phyloP scores from a whole-genome alignment of 2,113 vertebrate species.

The Cyprinodon brontotheroides region DNA sequence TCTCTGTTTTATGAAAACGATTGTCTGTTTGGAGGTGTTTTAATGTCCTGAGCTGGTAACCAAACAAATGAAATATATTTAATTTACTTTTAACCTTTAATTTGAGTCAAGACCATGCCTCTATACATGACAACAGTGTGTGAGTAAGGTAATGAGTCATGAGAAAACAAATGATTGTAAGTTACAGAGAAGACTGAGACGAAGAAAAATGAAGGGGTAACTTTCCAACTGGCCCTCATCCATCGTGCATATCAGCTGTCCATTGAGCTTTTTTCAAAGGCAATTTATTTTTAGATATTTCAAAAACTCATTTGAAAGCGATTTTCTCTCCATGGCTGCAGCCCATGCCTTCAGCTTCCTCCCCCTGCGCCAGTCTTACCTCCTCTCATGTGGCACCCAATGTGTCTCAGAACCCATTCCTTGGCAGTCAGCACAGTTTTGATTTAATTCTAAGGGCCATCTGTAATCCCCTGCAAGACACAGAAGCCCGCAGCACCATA shows the following conservation, averaged over 20 bases:
- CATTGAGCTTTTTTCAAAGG: constrained; percentile 75
- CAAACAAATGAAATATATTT: constrained; percentile 40
- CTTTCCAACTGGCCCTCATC: constrained; percentile 68
- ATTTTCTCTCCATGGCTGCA: constrained; percentile 63
- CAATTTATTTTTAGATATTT: constrained; percentile 80
- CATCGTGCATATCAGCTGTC: constrained; percentile 67
- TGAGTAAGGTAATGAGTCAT: constrained; percentile 16
- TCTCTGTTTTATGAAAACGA: constrained; percentile 46
- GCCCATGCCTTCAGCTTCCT: constrained; percentile 40
- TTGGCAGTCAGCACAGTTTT: constrained; percentile 75
- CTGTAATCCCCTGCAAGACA: constrained; percentile 74
- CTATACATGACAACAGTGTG: constrained; percentile 12
- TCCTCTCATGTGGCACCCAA: constrained; percentile 56
- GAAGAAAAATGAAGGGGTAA: constrained; percentile 50
- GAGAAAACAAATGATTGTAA: constrained; percentile 44
- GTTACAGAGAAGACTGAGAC: constrained; percentile 41
- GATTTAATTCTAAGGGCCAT: constrained; percentile 77
- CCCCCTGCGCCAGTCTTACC: constrained; percentile 43
- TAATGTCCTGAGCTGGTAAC: constrained; percentile 42
- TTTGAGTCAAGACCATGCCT: constrained; percentile 25
- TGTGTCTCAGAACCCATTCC: constrained; percentile 60
- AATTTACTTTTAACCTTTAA: constrained; percentile 36
- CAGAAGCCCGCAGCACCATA: constrained; percentile 39
- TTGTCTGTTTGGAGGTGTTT: constrained; percentile 37
- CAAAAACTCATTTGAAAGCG: constrained; percentile 77